Percentiles rank a stretch among this genome's conserved stretches.
phyloP scores from a whole-genome alignment of 1,140 invertebrate genomes.

The Pseudobourletiella spinata region DNA sequence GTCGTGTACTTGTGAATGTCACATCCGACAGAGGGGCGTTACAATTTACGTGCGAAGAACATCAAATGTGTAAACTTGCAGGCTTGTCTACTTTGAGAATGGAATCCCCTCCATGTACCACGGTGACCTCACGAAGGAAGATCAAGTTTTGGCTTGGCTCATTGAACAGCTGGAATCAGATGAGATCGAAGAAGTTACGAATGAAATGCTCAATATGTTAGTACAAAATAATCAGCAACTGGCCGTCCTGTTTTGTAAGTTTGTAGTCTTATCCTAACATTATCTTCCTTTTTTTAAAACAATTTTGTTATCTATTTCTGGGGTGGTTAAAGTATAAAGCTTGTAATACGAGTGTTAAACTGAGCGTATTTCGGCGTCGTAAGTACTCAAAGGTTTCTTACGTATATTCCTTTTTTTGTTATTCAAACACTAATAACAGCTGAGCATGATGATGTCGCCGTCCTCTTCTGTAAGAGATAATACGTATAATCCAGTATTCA shows the following conservation, averaged over 20 bases:
- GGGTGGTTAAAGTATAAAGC: not conserved
- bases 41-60: too few species aligned
- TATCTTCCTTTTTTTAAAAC: not conserved
- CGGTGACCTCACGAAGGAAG: conserved; percentile 45
- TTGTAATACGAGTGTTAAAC: too few species aligned
- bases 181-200: conserved; percentile 87
- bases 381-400: too few species aligned
- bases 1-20: too few species aligned
- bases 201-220: conserved; percentile 87
- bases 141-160: conserved; percentile 67
- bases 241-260: conserved; percentile 40
- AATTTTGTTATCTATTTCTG: too few species aligned
- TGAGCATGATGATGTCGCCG: conserved; percentile 44
- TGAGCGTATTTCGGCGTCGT: too few species aligned
- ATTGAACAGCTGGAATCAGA: conserved; percentile 73
- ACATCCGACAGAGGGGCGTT: too few species aligned
- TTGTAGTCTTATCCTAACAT: not conserved
- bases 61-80: too few species aligned
- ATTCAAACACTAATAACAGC: conserved; percentile 11
- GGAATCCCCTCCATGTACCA: conserved; percentile 73
- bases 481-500: too few species aligned
- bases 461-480: conserved; percentile 43
- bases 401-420: conserved; percentile 11
- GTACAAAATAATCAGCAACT: conserved; percentile 79
- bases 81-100: conserved; percentile 80